A percentile compares a stretch with the other conserved stretches of the same genome.
Conservation (phyloP, 2,113 vertebrate species). For the Brachyhypopomus gauderio region DNA sequence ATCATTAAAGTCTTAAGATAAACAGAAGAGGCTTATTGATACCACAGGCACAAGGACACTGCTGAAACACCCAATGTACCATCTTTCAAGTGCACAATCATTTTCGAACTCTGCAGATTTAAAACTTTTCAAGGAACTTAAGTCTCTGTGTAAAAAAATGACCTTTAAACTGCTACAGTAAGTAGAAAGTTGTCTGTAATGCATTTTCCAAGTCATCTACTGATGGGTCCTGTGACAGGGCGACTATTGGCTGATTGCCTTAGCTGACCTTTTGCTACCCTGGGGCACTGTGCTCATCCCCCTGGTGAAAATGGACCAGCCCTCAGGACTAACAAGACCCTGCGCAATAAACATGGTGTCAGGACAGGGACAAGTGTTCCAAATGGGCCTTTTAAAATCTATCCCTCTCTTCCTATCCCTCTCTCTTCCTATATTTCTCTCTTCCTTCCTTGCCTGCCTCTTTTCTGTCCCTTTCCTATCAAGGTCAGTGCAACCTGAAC, state of each 20-base stretch:
- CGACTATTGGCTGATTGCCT: constrained; percentile 52
- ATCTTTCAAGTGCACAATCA: not conserved
- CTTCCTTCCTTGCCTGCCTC: not conserved
- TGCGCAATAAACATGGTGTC: constrained; percentile 65
- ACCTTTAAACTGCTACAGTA: constrained; percentile 12
- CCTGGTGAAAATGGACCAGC: constrained; percentile 52
- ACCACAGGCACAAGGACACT: not conserved
- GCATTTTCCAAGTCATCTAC: constrained; percentile 17
- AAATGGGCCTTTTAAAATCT: constrained; percentile 48
- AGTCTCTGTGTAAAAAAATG: not conserved
- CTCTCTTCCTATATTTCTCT: not conserved
- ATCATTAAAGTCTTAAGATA: too few relatives aligned
- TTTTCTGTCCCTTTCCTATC: constrained; percentile 59
- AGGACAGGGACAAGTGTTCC: constrained; percentile 57
- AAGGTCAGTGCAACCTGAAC: constrained; percentile 88
- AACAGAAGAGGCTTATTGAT: too few relatives aligned
- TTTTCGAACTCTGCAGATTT: not conserved
- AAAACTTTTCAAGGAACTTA: not conserved
- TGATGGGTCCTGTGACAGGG: constrained; percentile 4
- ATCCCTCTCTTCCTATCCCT: not conserved
- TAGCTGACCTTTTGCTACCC: constrained; percentile 60
- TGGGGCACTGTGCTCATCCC: constrained; percentile 57
- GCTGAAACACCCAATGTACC: not conserved
- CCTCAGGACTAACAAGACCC: constrained; percentile 64
- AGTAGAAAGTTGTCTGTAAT: constrained; percentile 26